Base-by-base conservation (phyloP, 2,113 vertebrate genomes). In the Hassar affinis region DNA sequence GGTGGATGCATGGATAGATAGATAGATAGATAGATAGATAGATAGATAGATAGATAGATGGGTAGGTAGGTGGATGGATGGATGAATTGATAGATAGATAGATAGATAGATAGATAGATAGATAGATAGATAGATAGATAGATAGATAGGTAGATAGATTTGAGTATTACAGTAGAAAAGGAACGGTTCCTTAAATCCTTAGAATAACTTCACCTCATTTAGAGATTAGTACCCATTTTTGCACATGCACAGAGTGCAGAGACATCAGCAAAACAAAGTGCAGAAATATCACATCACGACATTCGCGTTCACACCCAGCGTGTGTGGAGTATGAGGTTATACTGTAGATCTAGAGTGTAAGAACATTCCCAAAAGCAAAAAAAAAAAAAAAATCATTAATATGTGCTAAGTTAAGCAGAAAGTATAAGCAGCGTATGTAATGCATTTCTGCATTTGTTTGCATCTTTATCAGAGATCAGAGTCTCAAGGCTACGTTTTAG, bases 81-180 rank as follows among this genome's bases (percentile, higher is more conserved):
- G 62, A 38, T 66, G n/a, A n/a, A 8, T 49, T 12, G 11, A 38
- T 20, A 42, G 64, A 68, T 38, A 42, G 64, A 68, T 38, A 45
- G 66, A 69, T 42, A 66, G 62, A 66, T 18, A 66, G 62, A 66
- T 62, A 64, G 62, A 64, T 64, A 64, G 62, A 66, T 35, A 66
- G 62, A 66, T 66, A 66, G 30, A 66, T 68, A 68, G 59, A 62
- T 62, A 62, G 35, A 69, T 35, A 20, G 62, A 66, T 66, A 38
- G 62, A 38, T 66, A n/a, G n/a, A 17, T 66, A 7, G 33, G 3
- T 61, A 20, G 8, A 59, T 61, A 10, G 11, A 33, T 62, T 62
- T 15, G 33, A 38, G 33, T 68, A 38, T 9, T 22, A 42, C 20
- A 69, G 15, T 71, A 71, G 8, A 38, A 20, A 38, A 38, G 18